Base-by-base conservation (phyloP, 2,797 vertebrate genomes). In the Sebastes baramenuke region DNA sequence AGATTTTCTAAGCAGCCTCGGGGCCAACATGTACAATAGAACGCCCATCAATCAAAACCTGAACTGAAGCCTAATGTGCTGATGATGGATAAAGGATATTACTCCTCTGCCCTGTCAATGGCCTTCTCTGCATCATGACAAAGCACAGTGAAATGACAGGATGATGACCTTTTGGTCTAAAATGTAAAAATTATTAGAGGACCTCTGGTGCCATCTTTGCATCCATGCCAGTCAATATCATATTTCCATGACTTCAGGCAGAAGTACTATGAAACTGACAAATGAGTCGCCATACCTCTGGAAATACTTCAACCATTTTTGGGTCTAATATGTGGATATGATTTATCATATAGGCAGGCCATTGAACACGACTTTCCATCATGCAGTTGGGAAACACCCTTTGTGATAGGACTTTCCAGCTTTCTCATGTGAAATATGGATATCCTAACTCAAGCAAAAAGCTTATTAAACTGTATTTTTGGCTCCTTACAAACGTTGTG, bases 31-130 rank as follows among this genome's bases (percentile, higher is more conserved):
- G 58, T 64, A 80, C 42, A 80, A 38, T 5, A 46, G 18, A 66
- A 62, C 69, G 70, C 77, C 60, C 79, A 84, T 83, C 71, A 72
- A 67, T 75, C 54, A 67, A 42, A 62, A 74, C 36, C 46, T 65
- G 67, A 68, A 66, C 14, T 16, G 49, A 72, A 72, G 58, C 62
- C 20, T 38, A 59, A 75, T 72, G 59, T 75, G 29, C 34, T 34
- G 38, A 75, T 20, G 46, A 79, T 27, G 30, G 46, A 81, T 76
- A 27, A 29, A 73, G 67, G 56, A 85, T 74, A 71, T 79, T 76
- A 67, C 69, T 73, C 56, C 60, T 60, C 24, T 38, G 24, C 13
- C 61, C 55, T 61, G 52, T 77, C 72, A 73, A 36, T 59, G 25
- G 24, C 13, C 18, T 4, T 62, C 59, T 56, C 46, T 59, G 18